These are phyloP conservation scores for Clarias magur DNA, from an alignment of 2,113 vertebrate species.

Conservation along the genomic window DNA sequence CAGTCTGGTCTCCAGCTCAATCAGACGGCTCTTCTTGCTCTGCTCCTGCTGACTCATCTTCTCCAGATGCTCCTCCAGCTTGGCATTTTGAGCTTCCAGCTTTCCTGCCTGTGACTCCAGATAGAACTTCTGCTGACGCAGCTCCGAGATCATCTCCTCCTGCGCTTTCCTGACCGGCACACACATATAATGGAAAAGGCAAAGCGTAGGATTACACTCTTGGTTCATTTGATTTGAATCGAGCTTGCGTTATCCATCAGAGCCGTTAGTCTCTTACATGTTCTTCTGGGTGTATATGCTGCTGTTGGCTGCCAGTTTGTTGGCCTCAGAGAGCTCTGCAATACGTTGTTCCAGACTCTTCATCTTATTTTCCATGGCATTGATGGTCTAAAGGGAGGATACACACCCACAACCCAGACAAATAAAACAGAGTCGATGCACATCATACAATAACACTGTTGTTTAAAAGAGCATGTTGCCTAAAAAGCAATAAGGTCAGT, in stretches of 20 bases:
- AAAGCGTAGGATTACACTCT: background rate
- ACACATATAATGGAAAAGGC: constrained; percentile 33
- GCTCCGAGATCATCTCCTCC: constrained; percentile 98
- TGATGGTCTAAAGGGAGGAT: constrained; percentile 85
- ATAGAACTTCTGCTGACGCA: constrained; percentile 98
- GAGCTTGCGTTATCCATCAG: background rate
- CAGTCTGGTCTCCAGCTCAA: constrained; percentile 90
- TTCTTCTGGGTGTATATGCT: constrained; percentile 99
- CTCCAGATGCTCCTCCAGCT: constrained; percentile 94
- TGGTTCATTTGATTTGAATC: background rate
- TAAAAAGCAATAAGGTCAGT: background rate
- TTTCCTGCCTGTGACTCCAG: constrained; percentile 97
- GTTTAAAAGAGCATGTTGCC: background rate
- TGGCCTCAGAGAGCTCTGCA: constrained; percentile 93
- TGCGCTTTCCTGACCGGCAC: constrained; percentile 88
- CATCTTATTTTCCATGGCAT: constrained; percentile 99
- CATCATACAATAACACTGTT: background rate
- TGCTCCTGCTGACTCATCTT: constrained; percentile 97
- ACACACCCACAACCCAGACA: background rate
- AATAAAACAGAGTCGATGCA: background rate
- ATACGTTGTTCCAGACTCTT: constrained; percentile 97
- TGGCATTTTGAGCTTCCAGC: constrained; percentile 93
- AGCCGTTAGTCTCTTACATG: constrained; percentile 82
- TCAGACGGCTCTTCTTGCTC: constrained; percentile 86
- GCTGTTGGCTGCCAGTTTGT: constrained; percentile 97